Conservation (phyloP, 1,140 invertebrate species). For the Macrocentrus cingulum region DNA sequence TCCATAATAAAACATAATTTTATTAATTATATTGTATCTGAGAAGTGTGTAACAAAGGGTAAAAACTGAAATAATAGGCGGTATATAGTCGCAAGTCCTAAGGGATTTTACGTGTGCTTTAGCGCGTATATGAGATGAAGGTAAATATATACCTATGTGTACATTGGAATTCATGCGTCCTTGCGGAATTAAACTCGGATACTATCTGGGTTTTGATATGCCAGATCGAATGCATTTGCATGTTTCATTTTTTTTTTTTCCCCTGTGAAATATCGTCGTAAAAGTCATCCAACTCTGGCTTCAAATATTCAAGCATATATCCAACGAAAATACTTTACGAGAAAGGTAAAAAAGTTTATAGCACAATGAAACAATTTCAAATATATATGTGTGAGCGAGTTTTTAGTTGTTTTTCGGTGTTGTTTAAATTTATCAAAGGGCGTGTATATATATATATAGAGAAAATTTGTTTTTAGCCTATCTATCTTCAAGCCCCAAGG, state of each 20-base stretch:
- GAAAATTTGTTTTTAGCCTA: constrained; percentile 13
- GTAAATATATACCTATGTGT: constrained; percentile 18
- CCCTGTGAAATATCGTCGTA: constrained; percentile 8
- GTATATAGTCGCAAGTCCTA: too few species aligned
- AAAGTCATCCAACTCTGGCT: background rate
- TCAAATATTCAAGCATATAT: constrained; percentile 6
- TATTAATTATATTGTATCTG: too few species aligned
- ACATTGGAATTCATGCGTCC: constrained; percentile 17
- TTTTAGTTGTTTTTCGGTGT: background rate
- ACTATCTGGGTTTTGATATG: constrained; percentile 13
- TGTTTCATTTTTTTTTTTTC: constrained; percentile 20
- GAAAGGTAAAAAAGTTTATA: background rate
- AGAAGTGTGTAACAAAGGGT: too few species aligned
- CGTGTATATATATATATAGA: background rate
- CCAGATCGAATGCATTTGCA: constrained; percentile 22
- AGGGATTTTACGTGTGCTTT: too few species aligned
- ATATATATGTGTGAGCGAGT: too few species aligned
- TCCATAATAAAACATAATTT: too few species aligned
- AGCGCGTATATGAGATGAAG: background rate
- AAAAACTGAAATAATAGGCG: too few species aligned
- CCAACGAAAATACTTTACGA: background rate
- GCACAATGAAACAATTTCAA: background rate
- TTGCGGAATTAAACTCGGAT: constrained; percentile 24
- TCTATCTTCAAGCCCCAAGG: constrained; percentile 14
- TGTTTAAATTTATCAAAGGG: background rate